Evolutionary conservation across 35 echinoderm and acorn worm species (phyloP).

Genomic region (Lytechinus variegatus): DNA sequence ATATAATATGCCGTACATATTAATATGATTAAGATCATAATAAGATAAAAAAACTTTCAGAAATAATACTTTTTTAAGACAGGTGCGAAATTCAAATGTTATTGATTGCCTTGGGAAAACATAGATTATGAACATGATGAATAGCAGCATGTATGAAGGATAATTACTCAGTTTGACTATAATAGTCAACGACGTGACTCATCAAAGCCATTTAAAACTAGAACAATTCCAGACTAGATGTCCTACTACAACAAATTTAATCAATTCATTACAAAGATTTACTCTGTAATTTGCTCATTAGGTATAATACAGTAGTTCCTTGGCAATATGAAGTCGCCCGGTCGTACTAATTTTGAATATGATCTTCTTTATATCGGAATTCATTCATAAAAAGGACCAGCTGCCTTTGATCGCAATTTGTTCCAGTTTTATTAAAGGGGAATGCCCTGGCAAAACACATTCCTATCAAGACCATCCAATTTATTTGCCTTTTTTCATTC

Average conservation of each 20-base stretch:
- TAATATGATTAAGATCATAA: too few relatives aligned
- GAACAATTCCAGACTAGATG: not conserved
- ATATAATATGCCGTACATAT: too few relatives aligned
- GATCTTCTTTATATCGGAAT: not conserved
- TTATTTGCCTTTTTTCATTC: not conserved
- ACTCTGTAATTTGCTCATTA: not conserved
- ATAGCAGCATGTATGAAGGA: not conserved
- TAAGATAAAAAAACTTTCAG: too few relatives aligned
- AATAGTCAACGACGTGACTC: not conserved
- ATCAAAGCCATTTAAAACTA: not conserved
- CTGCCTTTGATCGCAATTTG: not conserved
- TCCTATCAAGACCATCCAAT: not conserved
- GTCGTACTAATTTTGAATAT: conserved; percentile 14
- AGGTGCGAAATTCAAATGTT: too few relatives aligned
- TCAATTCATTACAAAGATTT: not conserved
- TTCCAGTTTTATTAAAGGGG: conserved; percentile 4
- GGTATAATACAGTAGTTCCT: not conserved
- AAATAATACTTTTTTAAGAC: too few relatives aligned
- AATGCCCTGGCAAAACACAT: not conserved
- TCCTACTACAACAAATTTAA: conserved; percentile 5
- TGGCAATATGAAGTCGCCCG: not conserved
- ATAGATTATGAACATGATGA: not conserved
- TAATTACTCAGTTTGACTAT: not conserved
- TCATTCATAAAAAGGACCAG: not conserved
- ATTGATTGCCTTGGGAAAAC: not conserved